A percentile compares a stretch with the other conserved stretches of the same genome.
Conservation (phyloP, 2,888 invertebrate genomes). For the Ophioninae sp. region DNA sequence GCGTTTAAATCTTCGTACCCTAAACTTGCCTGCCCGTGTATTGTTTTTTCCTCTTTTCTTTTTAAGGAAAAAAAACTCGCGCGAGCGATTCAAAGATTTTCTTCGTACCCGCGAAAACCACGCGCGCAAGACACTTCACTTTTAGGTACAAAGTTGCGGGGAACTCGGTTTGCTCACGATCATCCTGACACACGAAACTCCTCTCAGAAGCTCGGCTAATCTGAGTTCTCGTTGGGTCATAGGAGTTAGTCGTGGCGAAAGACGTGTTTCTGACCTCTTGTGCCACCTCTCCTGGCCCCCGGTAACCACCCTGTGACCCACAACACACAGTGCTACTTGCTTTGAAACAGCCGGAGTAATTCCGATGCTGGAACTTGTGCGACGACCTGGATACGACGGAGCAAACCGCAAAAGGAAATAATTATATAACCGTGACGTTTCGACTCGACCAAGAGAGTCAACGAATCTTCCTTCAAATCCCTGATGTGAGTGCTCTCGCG, state of each 20-base stretch:
- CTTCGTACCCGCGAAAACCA: not conserved
- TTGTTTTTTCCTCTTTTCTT: not conserved
- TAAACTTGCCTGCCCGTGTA: not conserved
- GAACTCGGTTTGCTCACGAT: slow-evolving; percentile 28
- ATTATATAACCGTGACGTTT: slow-evolving; percentile 34
- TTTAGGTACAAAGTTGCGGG: slow-evolving; percentile 33
- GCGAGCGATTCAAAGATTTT: slow-evolving; percentile 22
- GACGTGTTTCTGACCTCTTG: slow-evolving; percentile 57
- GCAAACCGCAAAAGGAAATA: slow-evolving; percentile 46
- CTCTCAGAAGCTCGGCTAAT: slow-evolving; percentile 46
- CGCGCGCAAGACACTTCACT: slow-evolving; percentile 13
- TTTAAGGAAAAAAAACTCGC: not conserved
- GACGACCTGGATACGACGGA: slow-evolving; percentile 48
- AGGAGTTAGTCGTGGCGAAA: slow-evolving; percentile 54
- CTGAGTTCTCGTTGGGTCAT: slow-evolving; percentile 46
- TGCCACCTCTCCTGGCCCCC: not conserved
- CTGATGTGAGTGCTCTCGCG: not conserved
- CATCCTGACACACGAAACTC: slow-evolving; percentile 48
- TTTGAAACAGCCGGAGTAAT: slow-evolving; percentile 51
- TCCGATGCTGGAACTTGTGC: slow-evolving; percentile 47
- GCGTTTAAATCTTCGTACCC: not conserved
- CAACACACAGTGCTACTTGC: slow-evolving; percentile 44
- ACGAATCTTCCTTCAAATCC: slow-evolving; percentile 25
- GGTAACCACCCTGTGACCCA: slow-evolving; percentile 25
- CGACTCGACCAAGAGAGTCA: slow-evolving; percentile 36